Conservation (phyloP, 2,888 invertebrate species). For the Cephus pulcher region DNA sequence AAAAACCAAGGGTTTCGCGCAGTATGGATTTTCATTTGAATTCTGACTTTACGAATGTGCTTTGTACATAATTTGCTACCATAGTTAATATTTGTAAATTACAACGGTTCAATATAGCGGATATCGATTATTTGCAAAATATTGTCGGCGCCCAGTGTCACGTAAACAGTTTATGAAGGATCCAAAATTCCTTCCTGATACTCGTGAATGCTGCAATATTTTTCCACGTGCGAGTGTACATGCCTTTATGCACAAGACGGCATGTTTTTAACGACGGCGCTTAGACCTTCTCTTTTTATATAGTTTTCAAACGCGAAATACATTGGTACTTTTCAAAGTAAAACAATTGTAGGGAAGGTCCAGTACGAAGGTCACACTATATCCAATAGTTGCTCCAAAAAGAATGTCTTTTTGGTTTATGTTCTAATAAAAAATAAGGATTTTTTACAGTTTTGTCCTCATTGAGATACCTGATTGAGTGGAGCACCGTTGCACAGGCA, state of each 20-base stretch:
- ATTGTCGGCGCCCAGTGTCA: not conserved
- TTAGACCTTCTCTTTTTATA: not conserved
- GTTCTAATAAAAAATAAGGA: constrained; percentile 11
- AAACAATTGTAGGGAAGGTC: not conserved
- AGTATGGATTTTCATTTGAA: constrained; percentile 20
- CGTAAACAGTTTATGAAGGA: not conserved
- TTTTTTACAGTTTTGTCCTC: constrained; percentile 9
- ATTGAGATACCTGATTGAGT: constrained; percentile 5
- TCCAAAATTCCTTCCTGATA: not conserved
- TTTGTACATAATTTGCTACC: constrained; percentile 35
- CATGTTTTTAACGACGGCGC: not conserved
- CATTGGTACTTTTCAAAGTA: not conserved
- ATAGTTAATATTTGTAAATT: constrained; percentile 34
- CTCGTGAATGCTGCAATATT: not conserved
- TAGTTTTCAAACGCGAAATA: not conserved
- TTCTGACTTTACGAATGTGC: constrained; percentile 37
- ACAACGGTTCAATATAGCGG: constrained; percentile 12
- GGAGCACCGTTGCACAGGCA: constrained; percentile 31
- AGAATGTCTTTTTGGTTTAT: not conserved
- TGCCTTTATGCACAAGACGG: not conserved
- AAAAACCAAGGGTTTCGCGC: not conserved
- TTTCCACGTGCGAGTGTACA: not conserved
- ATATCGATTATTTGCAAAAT: not conserved
- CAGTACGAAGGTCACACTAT: not conserved
- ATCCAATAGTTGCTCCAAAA: not conserved